A percentile compares a stretch with the other conserved stretches of the same genome.
Conservation (phyloP, 2,113 vertebrate genomes). For the Circaetus cinerascens region DNA sequence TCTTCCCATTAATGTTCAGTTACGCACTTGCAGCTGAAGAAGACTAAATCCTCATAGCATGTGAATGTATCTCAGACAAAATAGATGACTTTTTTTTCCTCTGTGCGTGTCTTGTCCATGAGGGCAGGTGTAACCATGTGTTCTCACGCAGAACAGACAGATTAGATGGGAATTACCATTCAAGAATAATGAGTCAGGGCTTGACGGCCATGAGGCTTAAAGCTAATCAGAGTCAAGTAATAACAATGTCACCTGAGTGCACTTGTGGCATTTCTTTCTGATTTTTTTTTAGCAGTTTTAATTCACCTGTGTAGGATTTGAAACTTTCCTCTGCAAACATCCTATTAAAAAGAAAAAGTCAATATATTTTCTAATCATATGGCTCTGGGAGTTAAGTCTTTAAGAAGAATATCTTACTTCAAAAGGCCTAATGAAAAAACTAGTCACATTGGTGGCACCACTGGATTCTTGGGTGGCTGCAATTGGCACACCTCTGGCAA, state of each 20-base stretch:
- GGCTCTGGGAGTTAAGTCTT: not conserved
- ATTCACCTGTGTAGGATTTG: not conserved
- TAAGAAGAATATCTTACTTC: not conserved
- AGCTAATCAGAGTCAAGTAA: not conserved
- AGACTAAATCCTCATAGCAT: not conserved
- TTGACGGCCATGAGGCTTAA: not conserved
- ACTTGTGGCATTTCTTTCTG: not conserved
- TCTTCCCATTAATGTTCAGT: not conserved
- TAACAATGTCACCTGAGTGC: not conserved
- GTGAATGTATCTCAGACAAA: not conserved
- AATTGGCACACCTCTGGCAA: not conserved
- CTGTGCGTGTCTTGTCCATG: not conserved
- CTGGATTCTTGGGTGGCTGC: slow-evolving; percentile 14
- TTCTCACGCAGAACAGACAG: not conserved
- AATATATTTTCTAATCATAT: not conserved
- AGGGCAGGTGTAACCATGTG: not conserved
- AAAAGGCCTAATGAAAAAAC: slow-evolving; percentile 2
- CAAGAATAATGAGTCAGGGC: not conserved
- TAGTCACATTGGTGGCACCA: not conserved
- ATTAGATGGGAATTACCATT: not conserved
- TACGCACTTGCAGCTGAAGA: not conserved
- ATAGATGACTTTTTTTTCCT: not conserved
- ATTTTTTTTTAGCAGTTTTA: not conserved
- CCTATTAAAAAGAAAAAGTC: not conserved
- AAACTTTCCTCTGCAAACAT: not conserved